Percentiles rank a stretch among this genome's conserved stretches.
Conservation (phyloP, 2,888 invertebrate species). For the Dicyrtomina minuta region DNA sequence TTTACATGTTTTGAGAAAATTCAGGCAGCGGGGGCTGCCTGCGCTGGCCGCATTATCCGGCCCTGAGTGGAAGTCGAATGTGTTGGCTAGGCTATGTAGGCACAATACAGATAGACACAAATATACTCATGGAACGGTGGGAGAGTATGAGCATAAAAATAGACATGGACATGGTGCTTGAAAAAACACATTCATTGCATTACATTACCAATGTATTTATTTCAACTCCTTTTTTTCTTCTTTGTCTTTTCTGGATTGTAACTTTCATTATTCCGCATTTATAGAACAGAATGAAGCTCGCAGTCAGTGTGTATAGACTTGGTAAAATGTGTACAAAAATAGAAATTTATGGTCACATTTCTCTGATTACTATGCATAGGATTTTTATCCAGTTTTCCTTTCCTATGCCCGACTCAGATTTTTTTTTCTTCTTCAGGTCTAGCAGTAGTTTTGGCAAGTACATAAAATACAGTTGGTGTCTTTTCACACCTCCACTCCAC, state of each 20-base stretch:
- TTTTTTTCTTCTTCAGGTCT: slow-evolving; percentile 31
- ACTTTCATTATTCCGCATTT: slow-evolving; percentile 49
- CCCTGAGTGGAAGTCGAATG: no score
- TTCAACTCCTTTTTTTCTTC: slow-evolving; percentile 38
- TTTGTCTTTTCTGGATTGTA: slow-evolving; percentile 34
- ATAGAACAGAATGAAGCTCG: slow-evolving; percentile 46
- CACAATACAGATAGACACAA: no score
- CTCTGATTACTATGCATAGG: slow-evolving; percentile 51
- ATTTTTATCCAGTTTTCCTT: slow-evolving; percentile 41
- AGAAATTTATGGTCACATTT: slow-evolving; percentile 50
- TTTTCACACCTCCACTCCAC: slow-evolving; percentile 13
- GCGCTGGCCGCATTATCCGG: no score
- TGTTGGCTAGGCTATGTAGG: no score
- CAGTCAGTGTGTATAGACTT: slow-evolving; percentile 19
- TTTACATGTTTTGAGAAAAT: no score
- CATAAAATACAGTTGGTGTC: slow-evolving; percentile 10
- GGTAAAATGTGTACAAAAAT: slow-evolving; percentile 36
- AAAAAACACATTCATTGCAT: slow-evolving; percentile 13
- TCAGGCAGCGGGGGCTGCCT: no score
- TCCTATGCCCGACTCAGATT: no score
- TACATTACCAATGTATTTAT: slow-evolving; percentile 35
- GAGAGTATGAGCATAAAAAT: no score
- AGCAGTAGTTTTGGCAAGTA: neutral
- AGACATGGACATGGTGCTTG: no score
- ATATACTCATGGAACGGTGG: slow-evolving; percentile 1